Base-by-base conservation (phyloP, 2,113 vertebrate species). In the Ammodramus savannarum region DNA sequence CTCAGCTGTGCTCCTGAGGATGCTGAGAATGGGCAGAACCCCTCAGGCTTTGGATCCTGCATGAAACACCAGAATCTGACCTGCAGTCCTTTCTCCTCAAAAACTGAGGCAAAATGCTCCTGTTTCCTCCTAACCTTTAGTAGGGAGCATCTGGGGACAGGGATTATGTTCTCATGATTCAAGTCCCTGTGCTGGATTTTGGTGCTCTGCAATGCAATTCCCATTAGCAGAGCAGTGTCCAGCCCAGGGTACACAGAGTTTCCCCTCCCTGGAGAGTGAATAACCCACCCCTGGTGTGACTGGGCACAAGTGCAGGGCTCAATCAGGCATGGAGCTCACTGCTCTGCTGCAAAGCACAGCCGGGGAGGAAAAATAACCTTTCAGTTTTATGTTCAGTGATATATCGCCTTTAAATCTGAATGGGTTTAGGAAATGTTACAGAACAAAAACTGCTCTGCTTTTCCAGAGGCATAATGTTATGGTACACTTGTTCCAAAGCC, bases 321-420 rank as follows among this genome's bases (percentile, higher is more conserved):
- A 31, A 36, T 46, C 87, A 85, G 78, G 87, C 91, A 77, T 62
- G 25, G 54, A 58, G 14, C 78, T 67, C 48, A 20, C 63, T 73
- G 82, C 38, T 10, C 34, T 62, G 62, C 32, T 91, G 58, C 66
- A 62, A 87, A 91, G 78, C 71, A 86, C 78, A 89, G 90, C 90
- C 18, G 0, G 39, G 43, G 87, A 95, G 87, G n/a, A 96, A 96
- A 91, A 93, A 89, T 89, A 96, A 96, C 91, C 93, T 96, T 97
- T 95, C 0, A 0, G 22, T 23, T 96, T 88, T 94, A 74, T 93
- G 89, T 85, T 95, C 90, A 94, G 90, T 83, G 85, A 96, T 92
- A 91, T 89, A 85, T 94, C 11, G 65, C 25, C 90, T 85, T 87
- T 75, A 95, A 87, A 87, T 89, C 67, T 71, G 82, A n/a, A 85